Percentiles rank a stretch among this genome's conserved stretches.
Conservation (phyloP, 2,113 vertebrate species). For the Arothron firmamentum region DNA sequence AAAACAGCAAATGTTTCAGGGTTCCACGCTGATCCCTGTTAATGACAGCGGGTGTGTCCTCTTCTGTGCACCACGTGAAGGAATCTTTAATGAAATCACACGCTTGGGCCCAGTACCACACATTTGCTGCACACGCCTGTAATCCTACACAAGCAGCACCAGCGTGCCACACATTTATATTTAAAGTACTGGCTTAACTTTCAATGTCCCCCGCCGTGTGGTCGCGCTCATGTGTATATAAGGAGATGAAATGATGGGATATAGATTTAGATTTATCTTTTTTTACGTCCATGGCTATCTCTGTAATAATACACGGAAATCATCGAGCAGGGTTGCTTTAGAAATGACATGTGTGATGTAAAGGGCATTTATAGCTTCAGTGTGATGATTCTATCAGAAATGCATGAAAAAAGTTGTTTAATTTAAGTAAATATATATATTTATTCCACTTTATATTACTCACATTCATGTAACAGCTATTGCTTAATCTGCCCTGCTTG, state of each 20-base stretch:
- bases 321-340: no score
- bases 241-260: conserved; percentile 8
- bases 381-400: no score
- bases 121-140: conserved; percentile 50
- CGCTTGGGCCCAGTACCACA: conserved; percentile 28
- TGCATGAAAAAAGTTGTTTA: no score
- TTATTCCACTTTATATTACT: no score
- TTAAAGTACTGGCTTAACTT: conserved; percentile 31
- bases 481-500: no score
- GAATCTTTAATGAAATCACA: conserved; percentile 63
- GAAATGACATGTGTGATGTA: no score
- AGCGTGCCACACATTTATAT: conserved; percentile 27
- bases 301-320: neutral
- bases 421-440: no score
- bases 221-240: neutral
- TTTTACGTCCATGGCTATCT: neutral
- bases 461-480: no score
- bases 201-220: conserved; percentile 2
- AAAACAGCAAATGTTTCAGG: conserved; percentile 42
- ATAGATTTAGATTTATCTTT: conserved; percentile 13
- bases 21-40: conserved; percentile 57
- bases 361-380: no score
- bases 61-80: conserved; percentile 9
- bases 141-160: conserved; percentile 34
- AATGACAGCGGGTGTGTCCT: conserved; percentile 41